Evolutionary conservation across 1,140 invertebrate species (phyloP).

Genomic region (Tetramorium parvispinum): DNA sequence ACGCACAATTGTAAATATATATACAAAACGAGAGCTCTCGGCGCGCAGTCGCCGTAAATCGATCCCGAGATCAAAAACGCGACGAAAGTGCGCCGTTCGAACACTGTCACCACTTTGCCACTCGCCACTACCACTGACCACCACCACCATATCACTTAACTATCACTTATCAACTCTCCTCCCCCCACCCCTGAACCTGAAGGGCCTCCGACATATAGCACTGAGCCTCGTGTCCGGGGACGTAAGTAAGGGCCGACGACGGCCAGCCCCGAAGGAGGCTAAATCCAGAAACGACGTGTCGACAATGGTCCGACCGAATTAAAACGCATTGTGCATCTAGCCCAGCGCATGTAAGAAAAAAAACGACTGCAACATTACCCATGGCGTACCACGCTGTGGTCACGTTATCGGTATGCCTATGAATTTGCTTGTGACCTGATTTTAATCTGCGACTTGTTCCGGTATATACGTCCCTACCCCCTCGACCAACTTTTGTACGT

Average conservation of each 20-base stretch:
- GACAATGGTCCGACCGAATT: constrained; percentile 82
- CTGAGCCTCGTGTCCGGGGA: constrained; percentile 88
- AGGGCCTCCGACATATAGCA: constrained; percentile 87
- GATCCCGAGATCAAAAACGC: constrained; percentile 41
- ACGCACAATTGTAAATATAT: constrained; percentile 67
- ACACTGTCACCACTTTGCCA: constrained; percentile 66
- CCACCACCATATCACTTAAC: constrained; percentile 43
- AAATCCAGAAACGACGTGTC: constrained; percentile 80
- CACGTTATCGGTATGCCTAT: constrained; percentile 69
- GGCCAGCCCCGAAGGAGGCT: constrained; percentile 85
- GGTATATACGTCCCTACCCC: neutral
- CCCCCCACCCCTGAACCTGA: neutral
- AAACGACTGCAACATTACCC: constrained; percentile 66
- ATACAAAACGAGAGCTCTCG: constrained; percentile 29
- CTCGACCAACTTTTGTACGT: constrained; percentile 21
- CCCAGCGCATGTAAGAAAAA: constrained; percentile 82
- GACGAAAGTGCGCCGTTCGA: constrained; percentile 67
- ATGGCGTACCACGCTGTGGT: constrained; percentile 75
- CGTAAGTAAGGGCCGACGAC: constrained; percentile 86
- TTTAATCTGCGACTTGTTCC: constrained; percentile 22
- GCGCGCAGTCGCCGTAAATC: neutral
- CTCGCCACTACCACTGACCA: constrained; percentile 59
- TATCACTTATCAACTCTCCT: constrained; percentile 39
- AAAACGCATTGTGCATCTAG: constrained; percentile 87
- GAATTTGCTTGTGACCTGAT: constrained; percentile 61